phyloP scores from a whole-genome alignment of 2,113 vertebrate genomes.

The Malurus cyaneus region DNA sequence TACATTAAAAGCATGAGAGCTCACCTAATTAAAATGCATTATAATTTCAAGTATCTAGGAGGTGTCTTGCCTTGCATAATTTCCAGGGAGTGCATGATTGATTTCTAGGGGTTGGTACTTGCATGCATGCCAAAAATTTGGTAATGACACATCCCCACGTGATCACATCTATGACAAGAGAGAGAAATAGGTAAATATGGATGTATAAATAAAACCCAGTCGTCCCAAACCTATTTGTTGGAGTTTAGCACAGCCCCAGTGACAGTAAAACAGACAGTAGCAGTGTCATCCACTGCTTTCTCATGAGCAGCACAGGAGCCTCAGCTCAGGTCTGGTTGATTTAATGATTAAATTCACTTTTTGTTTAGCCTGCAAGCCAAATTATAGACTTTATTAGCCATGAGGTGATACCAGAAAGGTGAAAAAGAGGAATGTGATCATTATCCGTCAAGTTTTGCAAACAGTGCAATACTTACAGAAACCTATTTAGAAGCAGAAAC shows the following conservation, averaged over 20 bases:
- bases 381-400: not conserved
- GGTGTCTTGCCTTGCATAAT: not conserved
- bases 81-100: not conserved
- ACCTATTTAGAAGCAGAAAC: not conserved
- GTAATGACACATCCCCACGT: not conserved
- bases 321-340: not conserved
- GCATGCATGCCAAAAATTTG: not conserved
- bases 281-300: not conserved
- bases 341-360: not conserved
- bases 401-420: not conserved
- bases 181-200: not conserved
- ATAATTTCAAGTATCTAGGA: not conserved
- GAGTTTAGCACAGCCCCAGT: fast-evolving
- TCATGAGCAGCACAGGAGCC: not conserved
- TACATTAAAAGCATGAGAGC: not conserved
- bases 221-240: not conserved
- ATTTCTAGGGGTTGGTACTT: not conserved
- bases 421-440: not conserved
- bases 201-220: not conserved
- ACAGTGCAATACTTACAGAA: not conserved
- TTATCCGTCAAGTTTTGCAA: not conserved
- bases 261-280: not conserved
- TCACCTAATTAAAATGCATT: not conserved
- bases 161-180: not conserved
- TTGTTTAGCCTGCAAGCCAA: not conserved